Conservation (phyloP, 2,888 invertebrate species). For the Amphimallon solstitiale region DNA sequence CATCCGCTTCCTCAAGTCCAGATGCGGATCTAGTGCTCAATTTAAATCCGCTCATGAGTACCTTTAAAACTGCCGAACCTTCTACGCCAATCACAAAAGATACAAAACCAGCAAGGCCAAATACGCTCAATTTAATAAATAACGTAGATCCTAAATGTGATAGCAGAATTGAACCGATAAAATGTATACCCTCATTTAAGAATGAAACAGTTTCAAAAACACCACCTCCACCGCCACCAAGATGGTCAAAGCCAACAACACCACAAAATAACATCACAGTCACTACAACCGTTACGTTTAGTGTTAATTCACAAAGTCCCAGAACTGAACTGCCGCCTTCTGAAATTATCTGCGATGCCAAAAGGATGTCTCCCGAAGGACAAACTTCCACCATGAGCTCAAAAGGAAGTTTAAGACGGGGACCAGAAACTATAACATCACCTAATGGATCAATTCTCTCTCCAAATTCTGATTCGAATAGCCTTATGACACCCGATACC, state of each 20-base stretch:
- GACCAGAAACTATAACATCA: conserved; percentile 60
- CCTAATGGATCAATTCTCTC: conserved; percentile 58
- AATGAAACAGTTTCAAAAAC: conserved; percentile 63
- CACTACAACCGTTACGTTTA: conserved; percentile 87
- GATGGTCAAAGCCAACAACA: conserved; percentile 83
- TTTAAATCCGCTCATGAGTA: conserved; percentile 79
- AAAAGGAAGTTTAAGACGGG: conserved; percentile 72
- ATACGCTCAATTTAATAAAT: conserved; percentile 79
- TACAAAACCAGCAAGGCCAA: conserved; percentile 78
- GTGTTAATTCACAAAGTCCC: conserved; percentile 71
- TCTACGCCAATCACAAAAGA: conserved; percentile 62
- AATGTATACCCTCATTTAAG: conserved; percentile 50
- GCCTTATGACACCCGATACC: conserved; percentile 63
- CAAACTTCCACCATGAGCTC: conserved; percentile 74
- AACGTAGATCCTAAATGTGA: conserved; percentile 58
- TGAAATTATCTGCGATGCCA: conserved; percentile 65
- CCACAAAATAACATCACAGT: conserved; percentile 80
- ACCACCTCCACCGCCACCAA: conserved; percentile 85
- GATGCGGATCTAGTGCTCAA: conserved; percentile 77
- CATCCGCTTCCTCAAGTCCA: conserved; percentile 63
- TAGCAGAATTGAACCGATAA: conserved; percentile 43
- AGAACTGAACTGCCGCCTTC: conserved; percentile 44
- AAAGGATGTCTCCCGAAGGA: conserved; percentile 78
- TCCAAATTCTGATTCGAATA: conserved; percentile 64
- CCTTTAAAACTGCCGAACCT: conserved; percentile 73